Base-by-base conservation (phyloP, 2,797 vertebrate species). In the Strix occidentalis region DNA sequence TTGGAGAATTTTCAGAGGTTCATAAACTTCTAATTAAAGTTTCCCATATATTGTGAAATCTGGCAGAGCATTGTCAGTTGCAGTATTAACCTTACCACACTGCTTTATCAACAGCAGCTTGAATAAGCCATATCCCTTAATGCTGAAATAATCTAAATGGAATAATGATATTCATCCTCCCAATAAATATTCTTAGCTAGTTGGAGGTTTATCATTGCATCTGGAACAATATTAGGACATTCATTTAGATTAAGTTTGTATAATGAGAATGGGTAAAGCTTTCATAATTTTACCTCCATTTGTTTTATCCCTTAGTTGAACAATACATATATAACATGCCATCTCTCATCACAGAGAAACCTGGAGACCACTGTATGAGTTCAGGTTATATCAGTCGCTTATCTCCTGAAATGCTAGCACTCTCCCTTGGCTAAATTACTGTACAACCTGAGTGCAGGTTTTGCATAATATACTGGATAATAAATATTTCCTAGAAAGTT, bases 11-110 rank as follows among this genome's bases (percentile, higher is more conserved):
- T 97, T 98, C 94, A 87, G 95, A 96, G 90, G 92, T 97, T 97
- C 95, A 97, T 96, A 97, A 98, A 97, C 89, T 97, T 97, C 93
- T 97, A 97, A 98, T 98, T 98, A 97, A 97, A 98, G 88, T 94
- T 96, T 97, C 60, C 61, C 56, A 84, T 95, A 88, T 97, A 97
- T 93, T 97, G 87, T 95, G 93, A 97, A 97, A 94, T 94, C 96
- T 97, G 95, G 88, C 83, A 75, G 93, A 93, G 71, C 87, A 78
- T 94, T 95, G 92, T 97, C 96, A 97, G 96, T 96, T 95, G 95
- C 94, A 96, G 95, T 80, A 94, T 97, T 97, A 97, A 97, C 95
- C 93, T 95, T 92, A 97, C 87, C 92, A 95, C 61, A 76, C 20
- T 23, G 83, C 86, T 97, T 97, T 97, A 97, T 97, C 95, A 97